phyloP scores from a whole-genome alignment of 2,113 vertebrate genomes.

The Xiphias gladius region DNA sequence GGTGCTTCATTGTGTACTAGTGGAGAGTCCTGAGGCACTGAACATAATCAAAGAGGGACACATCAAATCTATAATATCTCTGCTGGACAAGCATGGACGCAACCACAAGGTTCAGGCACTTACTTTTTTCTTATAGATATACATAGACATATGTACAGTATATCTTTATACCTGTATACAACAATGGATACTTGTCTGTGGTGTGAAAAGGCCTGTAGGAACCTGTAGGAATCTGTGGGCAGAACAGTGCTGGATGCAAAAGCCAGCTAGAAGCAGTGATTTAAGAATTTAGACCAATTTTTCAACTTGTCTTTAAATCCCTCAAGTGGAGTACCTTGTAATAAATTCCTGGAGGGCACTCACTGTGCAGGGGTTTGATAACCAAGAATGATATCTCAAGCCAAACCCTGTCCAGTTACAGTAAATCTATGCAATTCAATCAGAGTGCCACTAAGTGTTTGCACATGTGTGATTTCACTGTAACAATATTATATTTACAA shows the following conservation, averaged over 20 bases:
- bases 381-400: not conserved
- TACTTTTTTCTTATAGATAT: not conserved
- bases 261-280: not conserved
- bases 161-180: not conserved
- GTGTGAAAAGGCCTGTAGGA: no score
- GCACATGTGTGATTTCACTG: not conserved
- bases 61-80: slow-evolving; percentile 97
- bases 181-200: not conserved
- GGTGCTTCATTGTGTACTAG: slow-evolving; percentile 95
- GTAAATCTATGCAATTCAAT: not conserved
- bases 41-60: slow-evolving; percentile 99
- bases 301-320: not conserved
- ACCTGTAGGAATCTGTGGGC: not conserved
- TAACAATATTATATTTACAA: slow-evolving; percentile 2
- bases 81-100: slow-evolving; percentile 96
- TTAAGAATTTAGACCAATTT: not conserved
- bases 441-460: not conserved
- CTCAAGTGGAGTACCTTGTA: not conserved
- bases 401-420: not conserved
- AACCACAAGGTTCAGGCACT: slow-evolving; percentile 91
- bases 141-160: not conserved
- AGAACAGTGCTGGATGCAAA: not conserved
- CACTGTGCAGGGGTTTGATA: not conserved
- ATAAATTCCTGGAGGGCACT: not conserved
- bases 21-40: slow-evolving; percentile 97